A percentile compares a stretch with the other conserved stretches of the same genome.
phyloP scores from a whole-genome alignment of 2,797 vertebrate species.

The Netta rufina region DNA sequence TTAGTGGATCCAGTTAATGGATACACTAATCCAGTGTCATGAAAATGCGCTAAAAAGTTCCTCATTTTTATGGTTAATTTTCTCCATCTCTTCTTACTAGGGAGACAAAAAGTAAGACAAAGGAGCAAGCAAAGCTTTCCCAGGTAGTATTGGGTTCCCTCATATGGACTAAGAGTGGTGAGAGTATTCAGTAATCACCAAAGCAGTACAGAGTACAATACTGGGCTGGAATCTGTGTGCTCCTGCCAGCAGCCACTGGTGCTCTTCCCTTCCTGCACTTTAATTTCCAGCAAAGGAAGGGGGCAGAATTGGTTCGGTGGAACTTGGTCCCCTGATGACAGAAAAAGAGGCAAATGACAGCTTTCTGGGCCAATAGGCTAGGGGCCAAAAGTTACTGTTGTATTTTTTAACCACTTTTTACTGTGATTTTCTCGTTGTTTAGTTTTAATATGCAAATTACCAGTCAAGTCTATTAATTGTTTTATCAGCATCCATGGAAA shows the following conservation, averaged over 20 bases:
- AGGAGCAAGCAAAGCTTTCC: neutral
- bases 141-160: neutral
- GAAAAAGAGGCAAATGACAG: neutral
- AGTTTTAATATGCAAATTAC: constrained; percentile 7
- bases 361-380: neutral
- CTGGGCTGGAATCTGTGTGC: neutral
- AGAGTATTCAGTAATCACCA: neutral
- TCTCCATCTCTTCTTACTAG: neutral
- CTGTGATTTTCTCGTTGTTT: neutral
- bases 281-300: neutral
- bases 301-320: neutral
- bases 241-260: neutral
- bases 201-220: neutral
- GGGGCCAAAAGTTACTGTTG: neutral
- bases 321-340: neutral
- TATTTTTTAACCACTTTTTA: neutral
- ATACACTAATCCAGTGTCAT: neutral
- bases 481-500: neutral
- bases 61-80: neutral
- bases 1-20: neutral
- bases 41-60: neutral
- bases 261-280: neutral
- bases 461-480: neutral
- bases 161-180: neutral
- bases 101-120: neutral